Conservation (phyloP, 2,888 invertebrate species). For the Peribatodes rhomboidaria region DNA sequence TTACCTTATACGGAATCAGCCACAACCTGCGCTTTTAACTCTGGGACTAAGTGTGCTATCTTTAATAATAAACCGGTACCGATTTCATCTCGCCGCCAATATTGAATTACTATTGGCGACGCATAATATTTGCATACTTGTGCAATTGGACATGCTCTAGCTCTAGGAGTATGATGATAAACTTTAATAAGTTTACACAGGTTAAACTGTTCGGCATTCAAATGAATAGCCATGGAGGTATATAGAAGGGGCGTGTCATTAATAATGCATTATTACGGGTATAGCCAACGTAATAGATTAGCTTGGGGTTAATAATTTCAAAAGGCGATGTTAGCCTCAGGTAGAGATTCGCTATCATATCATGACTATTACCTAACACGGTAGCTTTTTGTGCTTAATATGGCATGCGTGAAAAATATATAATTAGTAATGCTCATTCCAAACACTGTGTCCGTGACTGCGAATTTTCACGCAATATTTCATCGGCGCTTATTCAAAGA, state of each 20-base stretch:
- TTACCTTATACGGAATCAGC: conserved; percentile 67
- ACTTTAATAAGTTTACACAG: conserved; percentile 50
- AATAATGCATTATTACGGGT: conserved; percentile 10
- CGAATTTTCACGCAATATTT: too few relatives aligned
- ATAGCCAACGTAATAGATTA: neutral
- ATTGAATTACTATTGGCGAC: conserved; percentile 66
- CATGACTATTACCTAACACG: too few relatives aligned
- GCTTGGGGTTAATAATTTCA: neutral
- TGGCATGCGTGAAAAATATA: too few relatives aligned
- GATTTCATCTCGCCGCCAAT: conserved; percentile 58
- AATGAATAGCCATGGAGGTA: conserved; percentile 29
- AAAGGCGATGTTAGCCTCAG: neutral
- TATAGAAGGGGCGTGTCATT: conserved; percentile 2
- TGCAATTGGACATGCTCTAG: conserved; percentile 36
- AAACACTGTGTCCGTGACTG: too few relatives aligned
- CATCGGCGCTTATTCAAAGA: too few relatives aligned
- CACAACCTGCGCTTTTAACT: conserved; percentile 60
- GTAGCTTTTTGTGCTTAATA: too few relatives aligned
- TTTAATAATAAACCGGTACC: conserved; percentile 57
- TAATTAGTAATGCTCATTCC: too few relatives aligned
- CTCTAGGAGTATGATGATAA: conserved; percentile 51
- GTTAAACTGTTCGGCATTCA: conserved; percentile 46
- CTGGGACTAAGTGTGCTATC: conserved; percentile 56
- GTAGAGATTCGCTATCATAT: neutral
- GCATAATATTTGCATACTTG: conserved; percentile 61